Evolutionary conservation across 2,113 vertebrate genomes (phyloP), one percentile per base, ranked within the genome.

Genomic region (Clarias gariepinus): DNA sequence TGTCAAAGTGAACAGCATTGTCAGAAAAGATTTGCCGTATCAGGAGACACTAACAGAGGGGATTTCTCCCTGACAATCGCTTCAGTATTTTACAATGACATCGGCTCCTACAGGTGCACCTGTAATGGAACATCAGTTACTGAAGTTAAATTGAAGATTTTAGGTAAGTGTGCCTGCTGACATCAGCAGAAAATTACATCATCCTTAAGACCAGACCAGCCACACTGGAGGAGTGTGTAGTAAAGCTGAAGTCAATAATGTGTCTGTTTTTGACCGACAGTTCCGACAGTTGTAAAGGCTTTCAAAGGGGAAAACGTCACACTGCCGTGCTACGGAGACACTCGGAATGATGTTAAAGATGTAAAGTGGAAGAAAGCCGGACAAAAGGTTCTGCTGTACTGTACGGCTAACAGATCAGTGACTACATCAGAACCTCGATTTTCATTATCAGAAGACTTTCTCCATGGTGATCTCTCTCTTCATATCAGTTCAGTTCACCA

Each of bases 401-500:
- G 15, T 53, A 41, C 1, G 18, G 30, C 66, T 3, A 33, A 69
- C 66, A 69, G 66, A 69, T 69, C 15, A 10, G 41, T 82, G 61
- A 82, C 61, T 47, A 8, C 23, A 23, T 61, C 25, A 28, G 25
- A 28, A 68, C 47, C 28, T 8, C 52, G 60, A 82, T 52, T 47
- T 3, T n/a, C 4, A 6, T 13, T 81, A 58, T 61, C 53, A 30
- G 8, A 0, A 28, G 47, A 8, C 9, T 69, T 69, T 69, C 16
- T 41, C 33, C 47, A 69, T 53, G 81, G 81, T 68, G 63, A 83
- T 28, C 81, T 83, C 15, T 68, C 63, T 66, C 81, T 83, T 21
- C 47, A 55, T 52, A 83, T 83, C 64, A 33, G 7, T 28, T 30
- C 81, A 28, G 63, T 83, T 19, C 47, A 21, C 1, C 36, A 5